Base-by-base conservation (phyloP, 2,113 vertebrate species). In the Leptodactylus fuscus region DNA sequence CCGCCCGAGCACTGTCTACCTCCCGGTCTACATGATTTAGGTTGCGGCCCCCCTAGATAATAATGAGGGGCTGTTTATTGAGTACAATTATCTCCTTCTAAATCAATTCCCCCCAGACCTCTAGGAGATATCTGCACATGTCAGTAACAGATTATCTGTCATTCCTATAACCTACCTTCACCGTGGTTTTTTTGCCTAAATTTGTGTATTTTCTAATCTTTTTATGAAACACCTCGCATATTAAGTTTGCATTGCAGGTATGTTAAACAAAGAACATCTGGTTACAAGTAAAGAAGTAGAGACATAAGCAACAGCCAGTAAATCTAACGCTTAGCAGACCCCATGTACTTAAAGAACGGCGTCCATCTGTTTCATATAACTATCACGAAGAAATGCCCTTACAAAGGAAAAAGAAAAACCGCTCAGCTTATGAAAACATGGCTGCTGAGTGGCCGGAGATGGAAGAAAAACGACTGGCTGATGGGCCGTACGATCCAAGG, bases 381-480 rank as follows among this genome's bases (percentile, higher is more conserved):
- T 74, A 48, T 74, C 38, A 27, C 15, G 12, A 24, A 76, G 73
- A 76, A 51, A 76, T 76, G n/a, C 5, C 46, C 27, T 29, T 51
- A 51, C 73, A 76, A 76, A 76, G 73, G 73, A 32, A n/a, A 67
- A 48, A 48, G 44, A 76, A 76, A 76, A 29, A 76, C 24, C 20
- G 46, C 73, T 76, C 11, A 32, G 24, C 24, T 76, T 51, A 76
- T 76, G 46, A 49, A 32, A 76, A 76, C 73, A 51, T 51, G 27
- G 73, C 27, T 51, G 73, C 5, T 76, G 73, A 76, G 73, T 76
- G 73, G 44, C 13, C 32, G 73, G 32, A 46, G 27, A 76, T 3
- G 27, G 46, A 76, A 76, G 73, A 76, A 49, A 76, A 32, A 76
- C 46, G 44, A 20, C 48, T 20, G 73, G 73, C 73, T 18, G 44